These are phyloP conservation scores for Calidris pygmaea DNA, from an alignment of 2,113 vertebrate genomes.

Conservation along the genomic window DNA sequence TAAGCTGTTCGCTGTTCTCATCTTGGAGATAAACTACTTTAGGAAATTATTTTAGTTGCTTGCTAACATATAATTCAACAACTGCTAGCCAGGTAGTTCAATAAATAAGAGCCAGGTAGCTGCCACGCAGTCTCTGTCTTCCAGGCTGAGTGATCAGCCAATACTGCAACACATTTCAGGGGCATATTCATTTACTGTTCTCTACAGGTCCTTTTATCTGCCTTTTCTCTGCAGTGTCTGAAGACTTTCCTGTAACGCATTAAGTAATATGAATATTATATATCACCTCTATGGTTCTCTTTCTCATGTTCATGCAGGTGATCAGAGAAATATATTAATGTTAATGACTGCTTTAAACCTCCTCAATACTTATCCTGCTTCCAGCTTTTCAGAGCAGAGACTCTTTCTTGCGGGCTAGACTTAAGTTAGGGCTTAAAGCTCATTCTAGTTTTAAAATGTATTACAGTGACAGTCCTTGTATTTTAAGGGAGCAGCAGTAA, in stretches of 20 bases:
- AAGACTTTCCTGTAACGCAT: constrained; percentile 12
- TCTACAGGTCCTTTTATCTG: background rate
- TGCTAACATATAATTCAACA: constrained; percentile 13
- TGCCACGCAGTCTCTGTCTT: constrained; percentile 4
- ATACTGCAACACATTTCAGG: background rate
- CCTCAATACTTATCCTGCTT: background rate
- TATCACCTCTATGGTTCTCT: constrained; percentile 8
- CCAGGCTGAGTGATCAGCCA: constrained; percentile 13
- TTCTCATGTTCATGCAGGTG: background rate
- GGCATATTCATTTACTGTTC: background rate
- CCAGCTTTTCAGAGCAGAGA: background rate
- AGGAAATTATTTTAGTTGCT: background rate
- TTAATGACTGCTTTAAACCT: background rate
- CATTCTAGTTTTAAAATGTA: background rate
- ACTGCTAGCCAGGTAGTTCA: background rate
- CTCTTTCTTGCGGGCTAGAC: background rate
- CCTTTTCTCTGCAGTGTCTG: background rate
- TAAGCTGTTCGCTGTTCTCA: background rate
- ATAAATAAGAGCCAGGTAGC: constrained; percentile 25
- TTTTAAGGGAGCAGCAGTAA: background rate
- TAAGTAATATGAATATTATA: constrained; percentile 46
- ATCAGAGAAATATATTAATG: constrained; percentile 24
- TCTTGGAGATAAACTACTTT: background rate
- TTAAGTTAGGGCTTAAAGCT: background rate
- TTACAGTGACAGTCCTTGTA: background rate